Base-by-base conservation (phyloP, 2,113 vertebrate species). In the Marmota flaviventris region DNA sequence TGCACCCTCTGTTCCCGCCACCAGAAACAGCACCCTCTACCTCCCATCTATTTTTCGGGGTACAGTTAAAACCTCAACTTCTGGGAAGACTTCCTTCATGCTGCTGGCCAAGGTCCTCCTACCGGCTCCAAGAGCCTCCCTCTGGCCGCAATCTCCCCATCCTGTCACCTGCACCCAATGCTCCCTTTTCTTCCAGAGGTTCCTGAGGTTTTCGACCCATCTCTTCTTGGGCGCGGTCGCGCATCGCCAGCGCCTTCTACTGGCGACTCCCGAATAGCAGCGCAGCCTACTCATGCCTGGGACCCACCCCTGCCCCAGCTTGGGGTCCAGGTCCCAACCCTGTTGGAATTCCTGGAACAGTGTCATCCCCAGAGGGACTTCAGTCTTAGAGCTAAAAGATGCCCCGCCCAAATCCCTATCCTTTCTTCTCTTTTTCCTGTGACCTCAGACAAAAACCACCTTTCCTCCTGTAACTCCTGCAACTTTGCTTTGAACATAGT, bases 111-210 rank as follows among this genome's bases (percentile, higher is more conserved):
- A 73, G 51, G 12, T 4, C n/a, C 51, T 42, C 61, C 9, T 2
- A 39, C 1, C 3, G 53, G 9, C 32, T 39, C 32, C 14, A 17
- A 3, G 0, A 27, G 5, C 61, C 32, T 2, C n/a, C 5, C 32
- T 20, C 4, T 5, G 51, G 16, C 42, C 48, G 13, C 34, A 7
- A 16, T 17, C 5, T 29, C 67, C 20, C 14, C 51, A 12, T 8
- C n/a, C 13, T 24, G 5, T 20, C 18, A 13, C 24, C 18, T 2
- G 7, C 27, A 2, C 24, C 17, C 16, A 0, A 37, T 3, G 0
- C 24, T 0, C 42, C 37, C 34, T 24, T 2, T 16, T 53, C 61
- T 56, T 34, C 18, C 0, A 4, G 0, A 14, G 4, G 7, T 18
- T 32, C 39, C 39, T 39, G 39, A 39, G 39, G 39, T 39, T 39